Conservation (phyloP, 92 coral and sea anemone genomes). For the Paragorgia papillata region DNA sequence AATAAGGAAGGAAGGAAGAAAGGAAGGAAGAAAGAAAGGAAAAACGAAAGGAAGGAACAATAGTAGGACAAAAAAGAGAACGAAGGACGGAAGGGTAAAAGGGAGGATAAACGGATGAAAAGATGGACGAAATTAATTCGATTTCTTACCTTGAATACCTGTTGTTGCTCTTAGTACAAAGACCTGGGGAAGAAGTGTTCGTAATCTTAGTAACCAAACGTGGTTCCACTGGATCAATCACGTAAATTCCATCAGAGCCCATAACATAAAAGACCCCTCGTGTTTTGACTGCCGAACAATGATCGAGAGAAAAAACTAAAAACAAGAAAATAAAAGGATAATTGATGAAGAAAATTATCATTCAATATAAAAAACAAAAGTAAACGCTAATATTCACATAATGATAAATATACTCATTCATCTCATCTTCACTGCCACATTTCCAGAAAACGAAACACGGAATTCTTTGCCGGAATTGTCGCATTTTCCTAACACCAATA, state of each 20-base stretch:
- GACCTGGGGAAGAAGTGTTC: slow-evolving; percentile 40
- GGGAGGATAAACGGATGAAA: too few relatives aligned
- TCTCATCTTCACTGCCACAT: too few relatives aligned
- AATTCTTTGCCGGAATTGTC: too few relatives aligned
- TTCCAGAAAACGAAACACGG: too few relatives aligned
- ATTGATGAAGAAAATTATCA: background rate
- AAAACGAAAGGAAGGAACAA: background rate
- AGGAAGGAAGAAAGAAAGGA: too few relatives aligned
- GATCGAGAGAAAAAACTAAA: background rate
- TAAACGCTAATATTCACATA: too few relatives aligned
- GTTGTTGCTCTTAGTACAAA: slow-evolving; percentile 49
- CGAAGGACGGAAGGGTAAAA: too few relatives aligned
- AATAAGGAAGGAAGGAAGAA: too few relatives aligned
- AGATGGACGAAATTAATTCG: too few relatives aligned
- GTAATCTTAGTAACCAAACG: slow-evolving; percentile 28
- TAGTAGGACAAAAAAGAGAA: background rate
- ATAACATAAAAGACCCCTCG: slow-evolving; percentile 36
- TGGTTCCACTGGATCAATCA: slow-evolving; percentile 51
- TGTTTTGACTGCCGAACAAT: background rate
- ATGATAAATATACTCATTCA: too few relatives aligned
- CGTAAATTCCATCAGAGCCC: slow-evolving; percentile 51
- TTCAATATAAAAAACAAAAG: too few relatives aligned
- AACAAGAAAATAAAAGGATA: background rate
- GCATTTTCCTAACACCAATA: too few relatives aligned
- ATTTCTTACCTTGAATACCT: slow-evolving; percentile 40